Evolutionary conservation across 2,888 invertebrate species (phyloP), one percentile per base, ranked within the genome.

Genomic region (Matsumyia berberina): DNA sequence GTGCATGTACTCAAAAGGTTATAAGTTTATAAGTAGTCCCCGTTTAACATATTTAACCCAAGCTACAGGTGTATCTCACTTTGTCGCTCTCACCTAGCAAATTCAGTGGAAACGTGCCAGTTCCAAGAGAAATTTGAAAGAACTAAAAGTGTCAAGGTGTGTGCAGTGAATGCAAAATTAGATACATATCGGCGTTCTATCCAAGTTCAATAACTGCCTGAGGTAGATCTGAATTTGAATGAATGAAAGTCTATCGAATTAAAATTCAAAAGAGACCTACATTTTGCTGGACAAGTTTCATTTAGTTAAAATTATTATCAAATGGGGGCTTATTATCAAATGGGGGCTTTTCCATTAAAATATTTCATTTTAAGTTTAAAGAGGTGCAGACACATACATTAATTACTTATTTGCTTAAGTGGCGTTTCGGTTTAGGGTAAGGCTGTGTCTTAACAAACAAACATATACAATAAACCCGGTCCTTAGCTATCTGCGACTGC

Each of bases 111-210:
- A 64, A 53, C 57, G 70, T 78, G 57, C 62, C 49, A 55, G 29
- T 53, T 60, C 49, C 53, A 66, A 57, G 69, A 57, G 70, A 79
- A 79, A 64, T 79, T 72, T 33, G 11, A 64, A 69, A 55, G 64
- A 74, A 74, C 64, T 46, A 44, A 55, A 57, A 49, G 51, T 42
- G 3, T 12, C 6, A n/a, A 15, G 7, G 11, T 29, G n/a, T 64
- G 60, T 35, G 53, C 37, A 19, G 2, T 67, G 76, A 67, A 66
- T 67, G 33, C 24, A 4, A 2, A 67, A 58, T 17, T 9, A 53
- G 29, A 37, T 9, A 5, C n/a, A 17, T 19, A 15, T 5, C 29
- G 6, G 39, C 31, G 42, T 72, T 62, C 53, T 58, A 24, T 53
- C 33, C 17, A 62, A 11, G 53, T 73, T 73, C 73, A 73, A 53